Evolutionary conservation across 2,113 vertebrate genomes (phyloP).

Genomic region (Aphelocoma coerulescens): DNA sequence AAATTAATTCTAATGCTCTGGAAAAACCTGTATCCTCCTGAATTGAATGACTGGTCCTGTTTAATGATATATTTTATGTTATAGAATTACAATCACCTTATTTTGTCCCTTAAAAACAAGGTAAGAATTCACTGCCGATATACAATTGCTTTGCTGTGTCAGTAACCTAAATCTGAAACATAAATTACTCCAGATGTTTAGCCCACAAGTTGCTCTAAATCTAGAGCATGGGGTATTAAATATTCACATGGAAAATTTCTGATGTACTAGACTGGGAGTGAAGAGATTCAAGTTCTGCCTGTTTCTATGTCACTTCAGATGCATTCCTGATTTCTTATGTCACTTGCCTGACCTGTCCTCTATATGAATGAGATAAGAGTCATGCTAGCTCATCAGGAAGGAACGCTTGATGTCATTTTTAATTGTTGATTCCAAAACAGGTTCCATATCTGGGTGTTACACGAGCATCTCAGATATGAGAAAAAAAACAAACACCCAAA

Average conservation of each 20-base stretch:
- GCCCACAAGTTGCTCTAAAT: background rate
- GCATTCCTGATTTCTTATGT: background rate
- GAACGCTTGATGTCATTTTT: background rate
- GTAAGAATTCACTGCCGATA: background rate
- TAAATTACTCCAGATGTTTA: background rate
- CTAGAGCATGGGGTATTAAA: background rate
- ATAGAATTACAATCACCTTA: background rate
- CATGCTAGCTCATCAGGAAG: background rate
- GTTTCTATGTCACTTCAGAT: background rate
- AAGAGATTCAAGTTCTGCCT: background rate
- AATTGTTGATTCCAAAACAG: background rate
- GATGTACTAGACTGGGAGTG: background rate
- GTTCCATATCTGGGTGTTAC: fast-evolving
- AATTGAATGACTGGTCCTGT: background rate
- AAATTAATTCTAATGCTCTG: background rate
- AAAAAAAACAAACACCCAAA: background rate
- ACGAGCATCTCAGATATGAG: background rate
- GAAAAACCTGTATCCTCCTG: background rate
- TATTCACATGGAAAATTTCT: background rate
- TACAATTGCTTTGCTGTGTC: background rate
- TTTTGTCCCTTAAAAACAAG: background rate
- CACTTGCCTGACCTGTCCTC: background rate
- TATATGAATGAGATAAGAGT: background rate
- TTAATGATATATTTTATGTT: background rate
- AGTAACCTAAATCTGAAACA: background rate